Base-by-base conservation (phyloP, 1,140 invertebrate genomes). In the Macrotrachela quadricornifera region DNA sequence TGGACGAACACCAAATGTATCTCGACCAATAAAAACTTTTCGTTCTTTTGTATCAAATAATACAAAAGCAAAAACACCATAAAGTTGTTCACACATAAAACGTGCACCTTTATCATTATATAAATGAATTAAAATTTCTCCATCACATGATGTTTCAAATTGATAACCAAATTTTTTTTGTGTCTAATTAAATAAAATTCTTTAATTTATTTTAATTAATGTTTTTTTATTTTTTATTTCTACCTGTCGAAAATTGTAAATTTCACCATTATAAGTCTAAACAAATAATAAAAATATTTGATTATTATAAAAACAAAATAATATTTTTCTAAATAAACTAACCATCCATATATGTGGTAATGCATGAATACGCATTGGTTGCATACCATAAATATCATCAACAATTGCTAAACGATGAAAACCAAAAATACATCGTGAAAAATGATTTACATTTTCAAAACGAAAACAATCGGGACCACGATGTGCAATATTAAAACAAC, bases 1-100 rank as follows among this genome's bases (percentile, higher is more conserved):
- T 1, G 86, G 84, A 51, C 83, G 74, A 0, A 91, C 80, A 11
- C 85, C 86, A 64, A 79, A 85, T 0, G 84, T 84, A 75, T 90
- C 85, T 56, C 85, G 75, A 0, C 78, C 83, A 13, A 85, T 62
- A 47, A 79, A 74, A 36, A 87, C 67, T 64, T 76, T 77, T 58
- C 74, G 76, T 21, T 77, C 77, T 47, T 76, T 70, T 1, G 77
- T 73, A 62, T 90, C 85, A 37, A 86, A 68, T 17, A 91, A 65
- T 60, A 79, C 80, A 68, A 90, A 86, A n/a, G 79, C 78, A 70
- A 83, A 91, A 17, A 85, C 84, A 10, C 84, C 85, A 59, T 72
- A 71, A 17, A 71, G 59, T 36, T 67, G 64, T 41, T 61, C 58
- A 16, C 64, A 65, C 37, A 64, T 62, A 51, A 63, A 64, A 46